Percentiles rank a stretch among this genome's conserved stretches.
Evolutionary conservation across 1,140 invertebrate species (phyloP).

Genomic region (Lordiphosa clarofinis): DNA sequence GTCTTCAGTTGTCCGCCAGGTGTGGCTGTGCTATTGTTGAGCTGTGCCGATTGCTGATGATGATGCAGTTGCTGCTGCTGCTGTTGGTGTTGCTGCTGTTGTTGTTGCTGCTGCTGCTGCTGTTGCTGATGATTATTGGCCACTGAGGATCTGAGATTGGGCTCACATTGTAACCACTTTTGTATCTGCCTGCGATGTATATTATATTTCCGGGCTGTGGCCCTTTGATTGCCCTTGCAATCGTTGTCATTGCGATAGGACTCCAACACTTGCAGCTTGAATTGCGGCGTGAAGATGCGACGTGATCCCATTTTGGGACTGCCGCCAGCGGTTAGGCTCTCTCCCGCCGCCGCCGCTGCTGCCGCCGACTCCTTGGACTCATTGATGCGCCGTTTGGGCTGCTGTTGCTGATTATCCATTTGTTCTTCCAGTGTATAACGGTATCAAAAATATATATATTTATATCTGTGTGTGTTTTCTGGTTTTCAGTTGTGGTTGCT

Average conservation of each 20-base stretch:
- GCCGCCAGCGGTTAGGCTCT: conserved; percentile 44
- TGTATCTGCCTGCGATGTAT: conserved; percentile 92
- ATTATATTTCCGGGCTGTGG: conserved; percentile 91
- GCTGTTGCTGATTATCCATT: conserved; percentile 40
- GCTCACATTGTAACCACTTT: conserved; percentile 92
- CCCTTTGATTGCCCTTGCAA: conserved; percentile 91
- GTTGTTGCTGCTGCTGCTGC: conserved; percentile 54
- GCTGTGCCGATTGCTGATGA: conserved; percentile 44
- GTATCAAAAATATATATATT: conserved; percentile 41
- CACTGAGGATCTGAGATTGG: conserved; percentile 85
- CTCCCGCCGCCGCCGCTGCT: conserved; percentile 20
- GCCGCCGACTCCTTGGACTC: conserved; percentile 19
- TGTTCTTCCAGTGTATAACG: conserved; percentile 13
- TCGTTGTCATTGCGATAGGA: conserved; percentile 90
- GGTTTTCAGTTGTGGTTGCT: conserved; percentile 8
- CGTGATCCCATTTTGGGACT: conserved; percentile 85
- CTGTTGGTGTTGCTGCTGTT: conserved; percentile 51
- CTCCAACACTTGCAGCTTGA: conserved; percentile 91
- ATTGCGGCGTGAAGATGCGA: conserved; percentile 90
- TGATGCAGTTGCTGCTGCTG: conserved; percentile 38
- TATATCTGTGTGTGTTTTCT: conserved; percentile 11
- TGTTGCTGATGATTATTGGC: conserved; percentile 80
- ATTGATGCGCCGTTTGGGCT: conserved; percentile 1
- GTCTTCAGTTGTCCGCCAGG: conserved; percentile 22
- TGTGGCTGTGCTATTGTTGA: conserved; percentile 6